Conservation (phyloP, 2,888 invertebrate genomes). For the Thecocarcelia acutangulata region DNA sequence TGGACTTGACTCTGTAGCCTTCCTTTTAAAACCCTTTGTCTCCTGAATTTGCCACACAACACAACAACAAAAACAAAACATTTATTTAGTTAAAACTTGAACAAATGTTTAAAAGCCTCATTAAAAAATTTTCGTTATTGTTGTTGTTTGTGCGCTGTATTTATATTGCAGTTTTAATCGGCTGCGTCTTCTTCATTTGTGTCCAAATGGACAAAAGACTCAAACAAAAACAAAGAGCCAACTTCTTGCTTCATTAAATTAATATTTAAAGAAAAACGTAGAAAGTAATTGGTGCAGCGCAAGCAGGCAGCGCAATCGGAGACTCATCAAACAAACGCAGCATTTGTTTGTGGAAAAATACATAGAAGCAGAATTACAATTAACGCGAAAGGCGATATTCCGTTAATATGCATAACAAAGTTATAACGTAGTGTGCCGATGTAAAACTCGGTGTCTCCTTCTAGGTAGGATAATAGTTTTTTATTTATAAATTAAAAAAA, state of each 20-base stretch:
- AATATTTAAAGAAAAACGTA: slow-evolving; percentile 67
- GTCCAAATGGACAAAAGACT: slow-evolving; percentile 45
- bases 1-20: background rate
- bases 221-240: slow-evolving; percentile 37
- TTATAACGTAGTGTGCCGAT: too few relatives aligned
- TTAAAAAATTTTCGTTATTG: slow-evolving; percentile 46
- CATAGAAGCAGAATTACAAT: slow-evolving; percentile 3
- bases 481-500: too few relatives aligned
- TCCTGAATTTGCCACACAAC: slow-evolving; percentile 15
- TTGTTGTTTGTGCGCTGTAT: slow-evolving; percentile 36
- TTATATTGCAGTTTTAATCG: slow-evolving; percentile 45
- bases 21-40: slow-evolving; percentile 24
- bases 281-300: slow-evolving; percentile 36
- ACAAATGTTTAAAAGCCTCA: slow-evolving; percentile 48
- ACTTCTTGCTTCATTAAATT: slow-evolving; percentile 70
- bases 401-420: background rate
- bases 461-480: too few relatives aligned
- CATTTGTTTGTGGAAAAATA: slow-evolving; percentile 7
- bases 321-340: slow-evolving; percentile 8
- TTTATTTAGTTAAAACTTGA: slow-evolving; percentile 31
- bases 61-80: background rate
- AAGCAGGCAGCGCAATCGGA: slow-evolving; percentile 33
- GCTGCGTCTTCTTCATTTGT: slow-evolving; percentile 17
- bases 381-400: background rate
- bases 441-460: too few relatives aligned